Conservation (phyloP, 2,113 vertebrate genomes). For the Alectura lathami region DNA sequence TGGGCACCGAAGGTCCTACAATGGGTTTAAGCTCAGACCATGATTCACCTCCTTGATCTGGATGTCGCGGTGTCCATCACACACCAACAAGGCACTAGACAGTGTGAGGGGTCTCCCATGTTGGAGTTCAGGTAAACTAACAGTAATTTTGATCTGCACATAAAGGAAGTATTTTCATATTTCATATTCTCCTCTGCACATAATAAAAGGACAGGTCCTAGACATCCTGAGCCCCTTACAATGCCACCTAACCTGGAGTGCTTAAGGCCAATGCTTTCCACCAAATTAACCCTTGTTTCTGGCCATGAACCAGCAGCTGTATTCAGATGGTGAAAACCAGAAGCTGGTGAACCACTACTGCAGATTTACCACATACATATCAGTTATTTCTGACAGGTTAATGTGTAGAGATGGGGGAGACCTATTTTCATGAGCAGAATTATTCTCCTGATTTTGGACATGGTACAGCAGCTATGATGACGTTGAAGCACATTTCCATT, state of each 20-base stretch:
- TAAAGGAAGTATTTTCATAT: neutral
- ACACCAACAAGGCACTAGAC: neutral
- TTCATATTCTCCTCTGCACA: neutral
- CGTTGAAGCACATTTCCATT: neutral
- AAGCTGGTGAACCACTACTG: neutral
- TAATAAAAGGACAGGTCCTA: neutral
- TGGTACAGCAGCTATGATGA: neutral
- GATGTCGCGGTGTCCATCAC: neutral
- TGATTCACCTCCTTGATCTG: neutral
- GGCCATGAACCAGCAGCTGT: accelerated
- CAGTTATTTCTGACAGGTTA: neutral
- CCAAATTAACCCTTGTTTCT: neutral
- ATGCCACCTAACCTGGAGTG: neutral
- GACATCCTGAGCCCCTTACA: neutral
- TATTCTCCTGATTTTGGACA: neutral
- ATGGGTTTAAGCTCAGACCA: neutral
- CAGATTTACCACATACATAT: neutral
- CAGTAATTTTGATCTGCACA: neutral
- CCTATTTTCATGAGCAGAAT: neutral
- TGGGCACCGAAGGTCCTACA: neutral
- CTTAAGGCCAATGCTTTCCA: neutral
- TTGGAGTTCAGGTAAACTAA: neutral
- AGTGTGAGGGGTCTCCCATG: neutral
- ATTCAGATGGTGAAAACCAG: neutral
- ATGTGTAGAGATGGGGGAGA: neutral